Conservation (phyloP, 2,113 vertebrate genomes). For the Dolichallabes microphthalmus region DNA sequence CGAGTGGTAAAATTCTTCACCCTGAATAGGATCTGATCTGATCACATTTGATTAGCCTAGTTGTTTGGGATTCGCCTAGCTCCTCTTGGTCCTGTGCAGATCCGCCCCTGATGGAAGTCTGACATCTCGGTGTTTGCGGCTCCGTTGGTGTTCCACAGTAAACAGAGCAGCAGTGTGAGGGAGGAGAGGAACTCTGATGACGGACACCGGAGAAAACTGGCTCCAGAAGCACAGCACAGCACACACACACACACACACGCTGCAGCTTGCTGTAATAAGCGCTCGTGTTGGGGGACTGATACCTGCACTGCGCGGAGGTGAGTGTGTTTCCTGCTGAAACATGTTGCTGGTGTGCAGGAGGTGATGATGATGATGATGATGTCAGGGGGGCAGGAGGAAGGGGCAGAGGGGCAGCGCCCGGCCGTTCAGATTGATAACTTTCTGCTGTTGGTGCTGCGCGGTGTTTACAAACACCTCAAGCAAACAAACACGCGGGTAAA, state of each 20-base stretch:
- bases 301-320: neutral
- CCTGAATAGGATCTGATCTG: no score
- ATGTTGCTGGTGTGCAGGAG: neutral
- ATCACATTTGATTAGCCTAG: no score
- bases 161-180: neutral
- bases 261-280: neutral
- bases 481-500: neutral
- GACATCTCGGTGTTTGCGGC: neutral
- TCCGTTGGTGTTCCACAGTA: constrained; percentile 36
- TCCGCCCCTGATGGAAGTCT: neutral
- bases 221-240: neutral
- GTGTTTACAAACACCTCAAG: neutral
- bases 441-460: constrained; percentile 18
- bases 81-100: no score
- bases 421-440: neutral
- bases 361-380: neutral
- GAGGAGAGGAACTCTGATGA: constrained; percentile 33
- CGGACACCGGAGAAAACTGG: constrained; percentile 11
- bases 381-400: neutral
- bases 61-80: no score
- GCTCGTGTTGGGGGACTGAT: neutral
- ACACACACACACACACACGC: neutral
- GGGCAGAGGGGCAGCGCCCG: constrained; percentile 26
- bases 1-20: no score
- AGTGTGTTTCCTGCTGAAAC: neutral